These are phyloP conservation scores for Caenorhabditis sp. DNA, from an alignment of 2,888 invertebrate species.

Conservation along the genomic window DNA sequence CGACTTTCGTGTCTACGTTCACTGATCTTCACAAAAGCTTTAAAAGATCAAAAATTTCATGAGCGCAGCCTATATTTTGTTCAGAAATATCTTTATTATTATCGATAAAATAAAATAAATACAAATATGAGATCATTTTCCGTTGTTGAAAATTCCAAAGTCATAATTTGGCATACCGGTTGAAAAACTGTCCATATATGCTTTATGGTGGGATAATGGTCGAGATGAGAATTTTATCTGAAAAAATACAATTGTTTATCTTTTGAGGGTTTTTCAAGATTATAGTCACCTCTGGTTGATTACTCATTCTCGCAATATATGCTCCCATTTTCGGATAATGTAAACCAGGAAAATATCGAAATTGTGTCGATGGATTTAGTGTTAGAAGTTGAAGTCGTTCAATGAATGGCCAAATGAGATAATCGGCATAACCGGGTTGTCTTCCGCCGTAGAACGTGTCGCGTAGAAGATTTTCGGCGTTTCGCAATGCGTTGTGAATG, in stretches of 20 bases:
- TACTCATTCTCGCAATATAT: slow-evolving; percentile 61
- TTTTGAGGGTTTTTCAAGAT: no score
- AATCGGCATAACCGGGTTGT: slow-evolving; percentile 57
- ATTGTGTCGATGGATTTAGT: slow-evolving; percentile 41
- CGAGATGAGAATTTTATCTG: slow-evolving; percentile 56
- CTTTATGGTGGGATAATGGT: slow-evolving; percentile 57
- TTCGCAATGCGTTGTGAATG: slow-evolving; percentile 53
- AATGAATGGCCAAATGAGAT: slow-evolving; percentile 61
- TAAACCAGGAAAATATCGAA: slow-evolving; percentile 54
- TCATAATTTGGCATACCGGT: slow-evolving; percentile 60
- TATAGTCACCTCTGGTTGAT: slow-evolving; percentile 59
- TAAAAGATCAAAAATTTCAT: no score
- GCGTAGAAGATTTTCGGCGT: slow-evolving; percentile 54
- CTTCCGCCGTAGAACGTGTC: slow-evolving; percentile 58
- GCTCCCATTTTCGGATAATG: slow-evolving; percentile 61
- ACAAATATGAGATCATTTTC: neutral
- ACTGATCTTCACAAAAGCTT: no score
- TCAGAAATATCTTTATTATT: no score
- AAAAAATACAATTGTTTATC: neutral
- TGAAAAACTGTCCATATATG: slow-evolving; percentile 54
- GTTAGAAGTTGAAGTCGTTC: slow-evolving; percentile 59
- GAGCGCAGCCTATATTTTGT: no score
- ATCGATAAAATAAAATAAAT: neutral
- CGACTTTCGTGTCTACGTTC: no score
- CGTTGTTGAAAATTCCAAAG: slow-evolving; percentile 45